These are phyloP conservation scores for Muscina levida DNA, from an alignment of 2,888 invertebrate genomes.

Conservation along the genomic window DNA sequence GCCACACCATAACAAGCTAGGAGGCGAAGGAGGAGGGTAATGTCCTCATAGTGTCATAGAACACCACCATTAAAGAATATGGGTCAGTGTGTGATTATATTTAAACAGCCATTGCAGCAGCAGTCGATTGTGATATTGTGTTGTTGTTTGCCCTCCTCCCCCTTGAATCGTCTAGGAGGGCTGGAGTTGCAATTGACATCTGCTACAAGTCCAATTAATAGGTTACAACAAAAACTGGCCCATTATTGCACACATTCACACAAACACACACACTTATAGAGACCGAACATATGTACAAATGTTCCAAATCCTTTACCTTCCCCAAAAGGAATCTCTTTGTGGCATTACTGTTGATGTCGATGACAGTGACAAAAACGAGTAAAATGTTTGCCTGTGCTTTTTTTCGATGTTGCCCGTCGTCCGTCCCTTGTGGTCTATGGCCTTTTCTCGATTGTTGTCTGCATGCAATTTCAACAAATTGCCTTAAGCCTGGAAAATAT, in stretches of 20 bases:
- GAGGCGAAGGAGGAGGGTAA: background rate
- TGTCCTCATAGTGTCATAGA: background rate
- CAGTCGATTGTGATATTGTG: background rate
- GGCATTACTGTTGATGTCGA: conserved; percentile 13
- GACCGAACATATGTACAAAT: background rate
- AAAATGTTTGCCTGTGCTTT: background rate
- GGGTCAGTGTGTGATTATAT: conserved; percentile 65
- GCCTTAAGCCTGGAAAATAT: conserved; percentile 53
- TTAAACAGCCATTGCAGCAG: conserved; percentile 54
- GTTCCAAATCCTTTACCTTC: conserved; percentile 8
- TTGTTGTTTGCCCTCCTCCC: conserved; percentile 17
- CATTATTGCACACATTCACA: background rate
- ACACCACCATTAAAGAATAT: conserved; percentile 37
- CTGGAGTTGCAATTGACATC: conserved; percentile 59
- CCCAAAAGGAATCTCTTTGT: conserved; percentile 18
- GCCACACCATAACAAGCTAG: background rate
- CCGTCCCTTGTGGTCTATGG: background rate
- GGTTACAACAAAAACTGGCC: background rate
- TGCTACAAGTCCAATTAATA: conserved; percentile 65
- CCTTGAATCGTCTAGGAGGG: background rate
- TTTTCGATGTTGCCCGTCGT: background rate
- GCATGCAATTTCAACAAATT: conserved; percentile 40
- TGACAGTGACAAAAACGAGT: conserved; percentile 34
- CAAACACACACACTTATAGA: background rate
- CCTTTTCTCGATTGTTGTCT: background rate